Base-by-base conservation (phyloP, 2,113 vertebrate genomes). In the Upupa epops region DNA sequence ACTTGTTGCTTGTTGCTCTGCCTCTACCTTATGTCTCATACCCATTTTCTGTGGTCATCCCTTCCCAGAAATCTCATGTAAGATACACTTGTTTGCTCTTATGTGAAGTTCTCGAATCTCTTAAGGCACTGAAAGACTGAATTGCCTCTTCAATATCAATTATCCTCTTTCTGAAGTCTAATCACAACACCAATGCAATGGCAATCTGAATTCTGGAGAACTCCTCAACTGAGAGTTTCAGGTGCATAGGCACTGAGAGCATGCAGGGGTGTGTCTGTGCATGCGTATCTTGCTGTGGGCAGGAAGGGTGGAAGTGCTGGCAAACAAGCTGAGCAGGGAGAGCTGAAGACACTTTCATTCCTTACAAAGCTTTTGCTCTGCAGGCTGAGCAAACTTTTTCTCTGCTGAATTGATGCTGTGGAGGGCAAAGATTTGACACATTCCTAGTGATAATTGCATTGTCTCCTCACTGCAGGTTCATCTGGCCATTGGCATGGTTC, bases 391-490 rank as follows among this genome's bases (percentile, higher is more conserved):
- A 29, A 74, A 6, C 19, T 26, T 49, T 7, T 31, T 29, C 68
- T 61, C 6, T 59, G 78, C 59, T 32, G 79, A 69, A 48, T 22
- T 29, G 26, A 12, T 2, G 31, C 69, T 52, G 61, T 22, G 55
- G 59, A 14, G 83, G 77, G 75, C 0, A 3, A 65, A 85, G 40
- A 3, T 74, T 34, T 88, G 76, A 13, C 69, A 26, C 5, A 3
- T 76, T 34, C 66, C 55, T 37, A 3, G 78, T 89, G 92, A 45
- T 92, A 72, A 91, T 19, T 83, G 69, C 85, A 82, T 91, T 87
- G 82, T 94, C 91, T 94, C 80, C 91, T 79, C 70, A 63, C 11
- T 1, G 13, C 89, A 86, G 92, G 94, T 92, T 90, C 95, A n/a
- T 64, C 91, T 78, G 92, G 92, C 81, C 70, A n/a, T 77, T 89